These are phyloP conservation scores for Acanthisitta chloris DNA, from an alignment of 2,113 vertebrate species.

Conservation along the genomic window DNA sequence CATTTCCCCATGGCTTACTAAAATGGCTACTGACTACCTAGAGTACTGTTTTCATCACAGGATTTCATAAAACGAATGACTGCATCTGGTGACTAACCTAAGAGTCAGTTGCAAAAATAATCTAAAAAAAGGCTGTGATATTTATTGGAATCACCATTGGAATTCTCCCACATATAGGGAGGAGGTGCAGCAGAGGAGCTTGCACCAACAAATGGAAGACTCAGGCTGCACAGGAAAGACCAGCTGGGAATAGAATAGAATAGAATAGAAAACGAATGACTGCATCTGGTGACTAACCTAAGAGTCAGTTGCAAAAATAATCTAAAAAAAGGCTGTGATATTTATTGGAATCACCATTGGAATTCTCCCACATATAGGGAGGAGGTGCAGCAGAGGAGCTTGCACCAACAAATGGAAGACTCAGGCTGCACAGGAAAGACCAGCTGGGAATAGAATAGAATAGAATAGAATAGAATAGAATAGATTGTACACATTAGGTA, in stretches of 20 bases:
- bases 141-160: neutral
- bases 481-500: neutral
- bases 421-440: neutral
- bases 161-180: rapidly evolving
- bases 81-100: neutral
- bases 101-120: neutral
- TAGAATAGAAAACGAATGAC: neutral
- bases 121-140: neutral
- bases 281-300: neutral
- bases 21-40: conserved; percentile 3
- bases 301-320: neutral
- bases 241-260: neutral
- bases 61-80: neutral
- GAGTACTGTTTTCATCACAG: neutral
- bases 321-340: neutral
- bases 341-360: neutral
- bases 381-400: neutral
- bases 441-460: neutral
- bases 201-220: neutral
- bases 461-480: neutral
- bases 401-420: neutral
- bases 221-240: neutral
- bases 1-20: neutral
- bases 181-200: neutral
- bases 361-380: rapidly evolving